Percentiles rank a stretch among this genome's conserved stretches.
Conservation (phyloP, 2,888 invertebrate species). For the Dichetophora obliterata region DNA sequence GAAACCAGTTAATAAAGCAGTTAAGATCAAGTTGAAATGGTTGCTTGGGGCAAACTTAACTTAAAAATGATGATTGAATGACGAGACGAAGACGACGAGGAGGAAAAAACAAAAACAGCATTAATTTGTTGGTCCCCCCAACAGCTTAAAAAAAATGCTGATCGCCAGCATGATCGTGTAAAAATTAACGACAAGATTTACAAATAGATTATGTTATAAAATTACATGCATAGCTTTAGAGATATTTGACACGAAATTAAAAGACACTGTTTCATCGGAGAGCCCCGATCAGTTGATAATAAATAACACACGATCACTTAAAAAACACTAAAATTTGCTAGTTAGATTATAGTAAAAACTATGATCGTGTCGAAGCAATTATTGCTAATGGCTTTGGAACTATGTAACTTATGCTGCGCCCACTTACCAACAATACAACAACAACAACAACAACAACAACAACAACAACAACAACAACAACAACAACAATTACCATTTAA, state of each 20-base stretch:
- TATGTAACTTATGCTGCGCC: background rate
- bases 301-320: background rate
- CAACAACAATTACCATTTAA: conserved; percentile 13
- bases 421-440: background rate
- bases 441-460: background rate
- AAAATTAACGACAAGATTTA: background rate
- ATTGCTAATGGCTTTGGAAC: background rate
- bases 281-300: conserved; percentile 9
- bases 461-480: background rate
- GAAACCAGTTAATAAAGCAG: conserved; percentile 31
- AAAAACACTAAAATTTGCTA: background rate
- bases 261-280: background rate
- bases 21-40: background rate
- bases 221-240: background rate
- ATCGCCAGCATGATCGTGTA: conserved; percentile 8
- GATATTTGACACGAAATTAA: background rate
- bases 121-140: background rate
- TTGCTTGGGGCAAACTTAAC: background rate
- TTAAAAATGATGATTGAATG: conserved; percentile 9
- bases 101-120: background rate
- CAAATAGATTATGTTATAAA: background rate
- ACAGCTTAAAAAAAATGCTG: background rate
- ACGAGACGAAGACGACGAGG: background rate
- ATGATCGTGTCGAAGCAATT: conserved; percentile 4
- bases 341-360: background rate